Percentiles rank a stretch among this genome's conserved stretches.
phyloP scores from a whole-genome alignment of 2,797 vertebrate species.

The Enteromius trimaculatus region DNA sequence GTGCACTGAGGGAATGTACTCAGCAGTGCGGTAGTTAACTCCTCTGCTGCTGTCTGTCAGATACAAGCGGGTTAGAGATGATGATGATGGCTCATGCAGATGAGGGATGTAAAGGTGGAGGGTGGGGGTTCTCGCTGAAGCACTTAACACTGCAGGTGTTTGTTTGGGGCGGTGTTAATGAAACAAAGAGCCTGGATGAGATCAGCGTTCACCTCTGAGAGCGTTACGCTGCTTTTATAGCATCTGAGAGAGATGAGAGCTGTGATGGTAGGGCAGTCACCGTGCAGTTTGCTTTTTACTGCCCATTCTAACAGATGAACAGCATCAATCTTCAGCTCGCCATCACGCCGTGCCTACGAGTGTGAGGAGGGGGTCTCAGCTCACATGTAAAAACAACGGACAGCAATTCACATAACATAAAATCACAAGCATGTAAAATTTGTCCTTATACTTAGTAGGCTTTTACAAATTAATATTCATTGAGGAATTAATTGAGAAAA shows the following conservation, averaged over 20 bases:
- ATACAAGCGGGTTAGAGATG: constrained; percentile 4
- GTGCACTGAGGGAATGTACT: background rate
- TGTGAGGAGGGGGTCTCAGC: constrained; percentile 46
- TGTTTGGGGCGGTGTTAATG: constrained; percentile 60
- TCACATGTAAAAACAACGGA: constrained; percentile 46
- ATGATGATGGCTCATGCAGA: constrained; percentile 29
- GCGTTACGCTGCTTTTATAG: constrained; percentile 54
- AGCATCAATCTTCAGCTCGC: constrained; percentile 75
- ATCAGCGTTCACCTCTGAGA: constrained; percentile 67
- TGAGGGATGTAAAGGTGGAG: constrained; percentile 19
- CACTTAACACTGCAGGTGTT: constrained; percentile 63
- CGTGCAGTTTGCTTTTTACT: constrained; percentile 67
- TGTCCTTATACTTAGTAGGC: background rate
- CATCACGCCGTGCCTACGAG: constrained; percentile 63
- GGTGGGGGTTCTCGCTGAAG: constrained; percentile 35
- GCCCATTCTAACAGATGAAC: constrained; percentile 76
- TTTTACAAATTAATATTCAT: background rate
- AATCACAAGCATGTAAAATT: background rate
- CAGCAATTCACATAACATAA: constrained; percentile 47
- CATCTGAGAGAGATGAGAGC: constrained; percentile 52
- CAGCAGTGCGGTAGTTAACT: background rate
- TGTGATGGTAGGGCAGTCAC: constrained; percentile 57
- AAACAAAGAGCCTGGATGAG: constrained; percentile 64
- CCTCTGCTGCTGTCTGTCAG: constrained; percentile 13
- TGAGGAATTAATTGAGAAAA: background rate